Conservation (phyloP, 2,888 invertebrate species). For the Buathra laborator region DNA sequence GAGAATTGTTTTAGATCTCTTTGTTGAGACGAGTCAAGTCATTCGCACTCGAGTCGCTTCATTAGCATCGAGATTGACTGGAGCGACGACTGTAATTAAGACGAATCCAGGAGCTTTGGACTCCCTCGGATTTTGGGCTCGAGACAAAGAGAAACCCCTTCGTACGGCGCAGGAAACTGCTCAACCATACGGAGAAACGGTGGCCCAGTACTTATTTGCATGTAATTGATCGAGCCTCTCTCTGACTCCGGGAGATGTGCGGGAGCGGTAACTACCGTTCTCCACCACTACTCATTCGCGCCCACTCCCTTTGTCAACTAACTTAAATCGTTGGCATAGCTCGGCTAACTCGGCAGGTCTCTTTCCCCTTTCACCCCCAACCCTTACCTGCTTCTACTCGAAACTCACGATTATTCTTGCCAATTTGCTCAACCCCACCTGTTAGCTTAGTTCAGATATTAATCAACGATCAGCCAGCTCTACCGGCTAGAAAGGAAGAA, state of each 20-base stretch:
- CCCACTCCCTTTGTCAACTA: slow-evolving; percentile 69
- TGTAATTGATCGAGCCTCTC: slow-evolving; percentile 78
- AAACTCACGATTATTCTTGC: slow-evolving; percentile 50
- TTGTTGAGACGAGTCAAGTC: slow-evolving; percentile 26
- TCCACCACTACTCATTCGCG: slow-evolving; percentile 45
- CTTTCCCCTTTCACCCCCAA: neutral
- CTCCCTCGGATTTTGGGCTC: slow-evolving; percentile 51
- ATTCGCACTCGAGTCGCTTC: slow-evolving; percentile 75
- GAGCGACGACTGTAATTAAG: slow-evolving; percentile 84
- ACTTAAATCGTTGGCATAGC: slow-evolving; percentile 50
- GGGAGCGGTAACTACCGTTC: slow-evolving; percentile 70
- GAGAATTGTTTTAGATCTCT: neutral
- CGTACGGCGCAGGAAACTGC: neutral
- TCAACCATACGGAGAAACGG: slow-evolving; percentile 63
- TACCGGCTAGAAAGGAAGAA: slow-evolving; percentile 5
- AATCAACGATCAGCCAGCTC: slow-evolving; percentile 61
- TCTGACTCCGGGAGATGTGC: slow-evolving; percentile 71
- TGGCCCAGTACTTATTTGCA: slow-evolving; percentile 80
- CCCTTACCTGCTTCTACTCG: neutral
- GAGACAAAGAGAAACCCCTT: slow-evolving; percentile 60
- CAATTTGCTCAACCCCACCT: slow-evolving; percentile 66
- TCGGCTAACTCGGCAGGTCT: slow-evolving; percentile 26
- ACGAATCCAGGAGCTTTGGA: slow-evolving; percentile 81
- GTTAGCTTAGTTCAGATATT: slow-evolving; percentile 64
- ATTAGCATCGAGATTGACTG: slow-evolving; percentile 85